Evolutionary conservation across 2,797 vertebrate species (phyloP).

Genomic region (Varecia variegata): DNA sequence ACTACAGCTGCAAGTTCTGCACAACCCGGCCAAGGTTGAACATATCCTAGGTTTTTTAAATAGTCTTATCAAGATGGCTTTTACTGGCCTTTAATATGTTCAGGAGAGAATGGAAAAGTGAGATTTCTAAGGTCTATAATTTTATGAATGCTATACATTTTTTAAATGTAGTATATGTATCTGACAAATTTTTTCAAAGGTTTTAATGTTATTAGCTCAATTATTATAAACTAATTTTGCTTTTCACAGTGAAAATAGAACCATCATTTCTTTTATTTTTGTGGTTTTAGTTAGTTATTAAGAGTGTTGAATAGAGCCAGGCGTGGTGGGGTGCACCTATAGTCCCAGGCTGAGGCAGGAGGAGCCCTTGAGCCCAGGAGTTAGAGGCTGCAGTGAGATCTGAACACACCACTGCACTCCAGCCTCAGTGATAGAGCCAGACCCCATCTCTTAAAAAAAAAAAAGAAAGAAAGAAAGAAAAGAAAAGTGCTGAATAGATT

Average conservation of each 20-base stretch:
- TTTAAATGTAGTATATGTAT: neutral
- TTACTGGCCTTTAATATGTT: neutral
- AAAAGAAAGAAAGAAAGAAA: too few relatives aligned
- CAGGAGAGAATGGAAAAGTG: neutral
- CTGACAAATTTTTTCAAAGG: neutral
- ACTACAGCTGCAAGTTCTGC: neutral
- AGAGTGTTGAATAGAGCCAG: neutral
- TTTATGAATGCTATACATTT: neutral
- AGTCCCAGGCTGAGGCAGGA: neutral
- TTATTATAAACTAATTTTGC: constrained; percentile 43
- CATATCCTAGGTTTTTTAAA: neutral
- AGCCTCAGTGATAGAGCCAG: neutral
- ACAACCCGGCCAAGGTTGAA: accelerated
- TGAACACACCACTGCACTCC: neutral
- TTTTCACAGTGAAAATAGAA: constrained; percentile 70
- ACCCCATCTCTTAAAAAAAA: neutral
- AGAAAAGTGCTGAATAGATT: neutral
- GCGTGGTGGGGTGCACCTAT: neutral
- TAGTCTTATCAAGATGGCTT: neutral
- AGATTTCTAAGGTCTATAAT: neutral
- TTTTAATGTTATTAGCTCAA: constrained; percentile 10
- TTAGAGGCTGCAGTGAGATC: neutral
- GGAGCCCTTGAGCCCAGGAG: neutral
- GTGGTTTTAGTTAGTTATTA: constrained; percentile 6
- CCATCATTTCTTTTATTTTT: constrained; percentile 70